Evolutionary conservation across 1,140 invertebrate genomes (phyloP).

Genomic region (Drosophila orena): DNA sequence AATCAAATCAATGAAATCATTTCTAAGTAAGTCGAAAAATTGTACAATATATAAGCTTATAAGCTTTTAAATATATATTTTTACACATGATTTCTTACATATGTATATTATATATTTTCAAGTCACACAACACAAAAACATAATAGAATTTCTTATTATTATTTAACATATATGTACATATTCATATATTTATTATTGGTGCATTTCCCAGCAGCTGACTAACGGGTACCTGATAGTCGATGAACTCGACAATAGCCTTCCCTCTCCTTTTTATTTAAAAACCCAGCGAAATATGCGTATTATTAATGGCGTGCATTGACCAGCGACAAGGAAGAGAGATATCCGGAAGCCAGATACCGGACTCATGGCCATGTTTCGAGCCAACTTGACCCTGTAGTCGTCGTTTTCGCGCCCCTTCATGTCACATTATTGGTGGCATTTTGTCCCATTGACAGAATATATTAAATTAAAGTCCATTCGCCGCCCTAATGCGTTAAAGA

Average conservation of each 20-base stretch:
- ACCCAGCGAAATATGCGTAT: slow-evolving; percentile 58
- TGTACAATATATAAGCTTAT: no score
- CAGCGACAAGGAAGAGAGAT: slow-evolving; percentile 38
- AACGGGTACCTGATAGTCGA: background rate
- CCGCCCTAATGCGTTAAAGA: slow-evolving; percentile 71
- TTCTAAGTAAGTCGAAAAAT: no score
- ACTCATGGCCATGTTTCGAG: slow-evolving; percentile 2
- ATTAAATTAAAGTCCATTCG: slow-evolving; percentile 59
- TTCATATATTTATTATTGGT: no score
- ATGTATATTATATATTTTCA: no score
- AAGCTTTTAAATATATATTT: background rate
- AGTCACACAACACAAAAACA: no score
- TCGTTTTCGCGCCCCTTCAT: slow-evolving; percentile 30
- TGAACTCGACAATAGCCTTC: no score
- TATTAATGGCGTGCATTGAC: slow-evolving; percentile 62
- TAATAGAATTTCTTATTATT: no score
- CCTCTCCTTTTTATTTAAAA: slow-evolving; percentile 23
- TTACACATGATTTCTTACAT: no score
- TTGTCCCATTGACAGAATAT: slow-evolving; percentile 22
- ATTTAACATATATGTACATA: no score
- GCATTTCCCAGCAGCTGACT: background rate
- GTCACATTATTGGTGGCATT: slow-evolving; percentile 50
- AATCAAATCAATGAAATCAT: background rate
- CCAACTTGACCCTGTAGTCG: slow-evolving; percentile 35
- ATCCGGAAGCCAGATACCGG: slow-evolving; percentile 2